Conservation (phyloP, 23 tunicate genomes). For the Ascidia mentula region DNA sequence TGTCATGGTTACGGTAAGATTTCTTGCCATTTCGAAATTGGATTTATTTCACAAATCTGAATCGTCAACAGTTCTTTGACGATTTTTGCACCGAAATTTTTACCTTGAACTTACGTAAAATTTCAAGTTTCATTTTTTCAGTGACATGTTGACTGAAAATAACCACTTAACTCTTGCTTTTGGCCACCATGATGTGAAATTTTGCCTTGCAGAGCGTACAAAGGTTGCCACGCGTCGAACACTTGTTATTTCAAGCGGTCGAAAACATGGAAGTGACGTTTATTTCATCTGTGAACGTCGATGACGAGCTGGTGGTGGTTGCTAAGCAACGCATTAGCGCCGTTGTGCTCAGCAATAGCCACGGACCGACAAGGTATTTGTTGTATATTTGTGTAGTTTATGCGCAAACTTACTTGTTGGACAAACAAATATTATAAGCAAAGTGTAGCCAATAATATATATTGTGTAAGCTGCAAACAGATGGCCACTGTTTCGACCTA, state of each 20-base stretch:
- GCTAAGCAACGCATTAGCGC: conserved; percentile 86
- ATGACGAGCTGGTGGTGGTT: conserved; percentile 83
- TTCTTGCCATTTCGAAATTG: neutral
- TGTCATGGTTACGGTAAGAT: conserved; percentile 64
- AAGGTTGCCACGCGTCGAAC: conserved; percentile 61
- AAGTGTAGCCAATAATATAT: too few species aligned
- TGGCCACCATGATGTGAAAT: neutral
- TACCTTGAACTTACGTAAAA: too few species aligned
- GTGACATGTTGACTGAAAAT: too few species aligned
- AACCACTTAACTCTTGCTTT: too few species aligned
- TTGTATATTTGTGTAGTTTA: too few species aligned
- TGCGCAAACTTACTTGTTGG: too few species aligned
- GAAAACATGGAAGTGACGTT: conserved; percentile 30
- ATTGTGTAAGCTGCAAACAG: too few species aligned
- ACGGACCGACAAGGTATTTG: conserved; percentile 71
- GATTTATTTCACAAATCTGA: too few species aligned
- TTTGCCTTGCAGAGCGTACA: conserved; percentile 59
- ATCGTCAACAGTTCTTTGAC: too few species aligned
- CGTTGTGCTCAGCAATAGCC: conserved; percentile 60
- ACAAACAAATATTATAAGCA: too few species aligned
- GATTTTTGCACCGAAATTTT: too few species aligned
- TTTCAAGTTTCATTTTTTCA: neutral
- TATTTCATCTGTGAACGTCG: conserved; percentile 61
- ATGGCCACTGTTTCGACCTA: too few species aligned
- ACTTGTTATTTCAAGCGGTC: conserved; percentile 81